Conservation (phyloP, 2,888 invertebrate species). For the Campoplex nolae region DNA sequence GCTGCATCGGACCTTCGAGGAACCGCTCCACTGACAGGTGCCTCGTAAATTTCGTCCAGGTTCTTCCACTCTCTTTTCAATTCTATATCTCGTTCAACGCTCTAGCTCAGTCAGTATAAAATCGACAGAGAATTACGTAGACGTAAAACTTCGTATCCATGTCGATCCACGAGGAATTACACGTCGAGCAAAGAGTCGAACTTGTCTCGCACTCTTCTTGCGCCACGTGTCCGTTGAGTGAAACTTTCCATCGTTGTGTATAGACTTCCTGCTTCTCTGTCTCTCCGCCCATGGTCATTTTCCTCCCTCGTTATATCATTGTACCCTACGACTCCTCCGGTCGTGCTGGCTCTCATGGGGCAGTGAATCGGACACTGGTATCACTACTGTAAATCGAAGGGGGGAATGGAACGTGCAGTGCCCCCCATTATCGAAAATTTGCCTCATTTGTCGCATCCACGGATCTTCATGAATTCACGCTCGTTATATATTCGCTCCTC, state of each 20-base stretch:
- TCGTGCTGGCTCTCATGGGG: constrained; percentile 58
- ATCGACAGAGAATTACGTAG: not conserved
- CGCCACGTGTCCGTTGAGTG: constrained; percentile 33
- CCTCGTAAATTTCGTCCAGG: constrained; percentile 60
- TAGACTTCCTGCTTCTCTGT: not conserved
- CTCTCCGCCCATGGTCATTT: constrained; percentile 30
- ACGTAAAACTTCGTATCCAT: constrained; percentile 6
- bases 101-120: constrained; percentile 28
- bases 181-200: constrained; percentile 34
- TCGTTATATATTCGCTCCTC: constrained; percentile 9
- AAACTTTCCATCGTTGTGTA: constrained; percentile 31
- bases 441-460: constrained; percentile 67
- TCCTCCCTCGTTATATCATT: constrained; percentile 66
- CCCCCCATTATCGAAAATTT: constrained; percentile 63
- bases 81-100: constrained; percentile 1
- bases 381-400: constrained; percentile 55
- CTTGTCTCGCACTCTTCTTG: constrained; percentile 45
- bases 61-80: constrained; percentile 29
- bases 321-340: constrained; percentile 43
- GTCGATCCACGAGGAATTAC: constrained; percentile 47
- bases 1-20: constrained; percentile 30
- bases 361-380: constrained; percentile 56
- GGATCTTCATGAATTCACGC: constrained; percentile 49
- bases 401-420: constrained; percentile 34
- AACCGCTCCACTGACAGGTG: constrained; percentile 55